Conservation (phyloP, 2,113 vertebrate species). For the Eurypyga helias region DNA sequence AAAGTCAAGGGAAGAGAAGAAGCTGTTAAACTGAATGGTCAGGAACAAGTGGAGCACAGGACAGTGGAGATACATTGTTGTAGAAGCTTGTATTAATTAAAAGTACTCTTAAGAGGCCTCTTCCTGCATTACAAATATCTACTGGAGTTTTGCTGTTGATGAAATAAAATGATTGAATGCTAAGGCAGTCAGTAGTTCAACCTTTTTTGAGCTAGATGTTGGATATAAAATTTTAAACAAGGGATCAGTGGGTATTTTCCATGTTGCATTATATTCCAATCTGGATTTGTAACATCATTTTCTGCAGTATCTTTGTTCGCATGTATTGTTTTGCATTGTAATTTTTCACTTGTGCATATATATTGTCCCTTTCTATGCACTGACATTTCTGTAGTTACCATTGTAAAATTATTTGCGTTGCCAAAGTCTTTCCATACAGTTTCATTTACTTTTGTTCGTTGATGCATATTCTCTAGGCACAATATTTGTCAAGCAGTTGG, state of each 20-base stretch:
- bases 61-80: not conserved
- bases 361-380: not conserved
- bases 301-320: fast-evolving
- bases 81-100: not conserved
- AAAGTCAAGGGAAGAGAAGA: not conserved
- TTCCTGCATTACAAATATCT: not conserved
- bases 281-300: not conserved
- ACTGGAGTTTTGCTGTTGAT: not conserved
- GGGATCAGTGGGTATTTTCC: not conserved
- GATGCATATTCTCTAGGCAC: not conserved
- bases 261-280: not conserved
- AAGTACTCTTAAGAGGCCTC: not conserved
- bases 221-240: not conserved
- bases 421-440: not conserved
- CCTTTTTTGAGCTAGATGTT: not conserved
- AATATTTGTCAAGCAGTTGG: not conserved
- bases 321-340: not conserved
- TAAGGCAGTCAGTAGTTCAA: not conserved
- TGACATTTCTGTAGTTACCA: not conserved
- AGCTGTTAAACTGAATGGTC: not conserved
- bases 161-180: not conserved
- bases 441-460: not conserved
- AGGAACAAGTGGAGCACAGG: not conserved
- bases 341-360: not conserved
- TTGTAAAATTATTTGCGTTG: not conserved